Percentiles rank a stretch among this genome's conserved stretches.
Evolutionary conservation across 2,113 vertebrate genomes (phyloP).

Genomic region (Egretta garzetta): DNA sequence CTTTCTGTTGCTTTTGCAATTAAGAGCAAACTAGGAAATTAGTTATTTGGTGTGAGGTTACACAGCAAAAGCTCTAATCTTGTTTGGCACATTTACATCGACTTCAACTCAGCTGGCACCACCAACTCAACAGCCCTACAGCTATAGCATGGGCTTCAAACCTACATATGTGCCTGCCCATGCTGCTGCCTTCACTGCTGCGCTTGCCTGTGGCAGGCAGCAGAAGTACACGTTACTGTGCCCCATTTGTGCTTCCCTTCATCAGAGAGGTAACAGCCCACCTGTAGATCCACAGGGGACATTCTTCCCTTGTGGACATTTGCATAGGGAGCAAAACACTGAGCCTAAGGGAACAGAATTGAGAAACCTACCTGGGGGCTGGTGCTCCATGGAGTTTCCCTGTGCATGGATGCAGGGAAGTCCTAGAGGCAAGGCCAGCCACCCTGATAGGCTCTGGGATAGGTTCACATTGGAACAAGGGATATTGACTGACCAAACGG

Average conservation of each 20-base stretch:
- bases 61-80: background rate
- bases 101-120: background rate
- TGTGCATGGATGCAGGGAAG: background rate
- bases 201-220: background rate
- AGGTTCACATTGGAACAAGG: accelerated
- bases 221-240: background rate
- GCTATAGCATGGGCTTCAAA: background rate
- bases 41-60: background rate
- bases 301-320: background rate
- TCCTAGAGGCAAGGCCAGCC: background rate
- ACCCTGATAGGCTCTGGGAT: background rate
- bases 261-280: background rate
- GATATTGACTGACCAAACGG: background rate
- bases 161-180: accelerated
- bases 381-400: background rate
- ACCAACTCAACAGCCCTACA: background rate
- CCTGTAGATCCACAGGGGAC: background rate
- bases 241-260: background rate
- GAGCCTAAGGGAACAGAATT: background rate
- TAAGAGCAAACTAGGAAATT: background rate
- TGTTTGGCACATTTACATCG: background rate
- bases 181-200: background rate
- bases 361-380: background rate
- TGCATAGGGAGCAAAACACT: background rate
- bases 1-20: background rate